Evolutionary conservation across 2,797 vertebrate genomes (phyloP).

Genomic region (Crocodylus rhombifer): DNA sequence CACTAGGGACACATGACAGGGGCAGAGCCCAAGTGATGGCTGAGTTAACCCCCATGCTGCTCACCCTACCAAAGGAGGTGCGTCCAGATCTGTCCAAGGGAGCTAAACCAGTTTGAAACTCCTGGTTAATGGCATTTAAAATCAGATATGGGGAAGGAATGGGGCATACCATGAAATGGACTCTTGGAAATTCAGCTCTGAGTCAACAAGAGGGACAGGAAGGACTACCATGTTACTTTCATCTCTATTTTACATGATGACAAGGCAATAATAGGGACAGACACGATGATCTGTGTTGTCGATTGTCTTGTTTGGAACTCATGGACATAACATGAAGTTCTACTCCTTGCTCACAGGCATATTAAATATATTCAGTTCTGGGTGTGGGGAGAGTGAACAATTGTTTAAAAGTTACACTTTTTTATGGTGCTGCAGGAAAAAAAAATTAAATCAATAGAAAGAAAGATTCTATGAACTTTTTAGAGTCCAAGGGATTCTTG

Average conservation of each 20-base stretch:
- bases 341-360: not conserved
- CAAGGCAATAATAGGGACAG: not conserved
- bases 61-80: too few relatives aligned
- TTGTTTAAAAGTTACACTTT: not conserved
- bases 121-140: not conserved
- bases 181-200: not conserved
- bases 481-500: not conserved
- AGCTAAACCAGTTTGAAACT: too few relatives aligned
- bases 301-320: not conserved
- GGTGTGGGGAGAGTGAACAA: not conserved
- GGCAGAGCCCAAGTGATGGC: too few relatives aligned
- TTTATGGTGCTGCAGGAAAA: not conserved
- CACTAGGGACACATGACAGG: too few relatives aligned
- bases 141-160: not conserved
- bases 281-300: not conserved
- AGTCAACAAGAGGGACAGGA: not conserved
- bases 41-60: too few relatives aligned
- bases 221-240: not conserved
- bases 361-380: slow-evolving; percentile 24
- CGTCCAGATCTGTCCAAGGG: too few relatives aligned
- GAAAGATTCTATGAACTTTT: not conserved
- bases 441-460: not conserved
- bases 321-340: not conserved
- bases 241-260: not conserved
- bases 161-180: not conserved